These are phyloP conservation scores for Gopherus flavomarginatus DNA, from an alignment of 2,113 vertebrate genomes.

Conservation along the genomic window DNA sequence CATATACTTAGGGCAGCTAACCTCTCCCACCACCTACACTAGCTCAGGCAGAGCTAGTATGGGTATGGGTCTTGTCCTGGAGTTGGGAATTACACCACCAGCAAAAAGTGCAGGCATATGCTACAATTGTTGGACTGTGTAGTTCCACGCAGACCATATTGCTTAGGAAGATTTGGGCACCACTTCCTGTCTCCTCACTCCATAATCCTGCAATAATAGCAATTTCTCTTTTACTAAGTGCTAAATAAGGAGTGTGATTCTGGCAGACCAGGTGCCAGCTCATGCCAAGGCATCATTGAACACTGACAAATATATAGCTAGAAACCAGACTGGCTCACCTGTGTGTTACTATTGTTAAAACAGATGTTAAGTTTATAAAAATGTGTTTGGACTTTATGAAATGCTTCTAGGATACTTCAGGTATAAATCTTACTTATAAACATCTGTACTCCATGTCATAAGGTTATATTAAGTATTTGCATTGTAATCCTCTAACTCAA, in stretches of 20 bases:
- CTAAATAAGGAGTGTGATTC: not conserved
- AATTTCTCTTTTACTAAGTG: not conserved
- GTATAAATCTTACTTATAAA: not conserved
- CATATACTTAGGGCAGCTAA: not conserved
- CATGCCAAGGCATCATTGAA: not conserved
- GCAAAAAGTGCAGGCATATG: not conserved
- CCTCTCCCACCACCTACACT: not conserved
- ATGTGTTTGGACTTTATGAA: not conserved
- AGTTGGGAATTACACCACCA: not conserved
- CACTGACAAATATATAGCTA: not conserved
- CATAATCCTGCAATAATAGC: not conserved
- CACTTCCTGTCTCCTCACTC: not conserved
- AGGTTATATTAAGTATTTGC: not conserved
- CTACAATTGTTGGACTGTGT: not conserved
- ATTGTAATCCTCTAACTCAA: not conserved
- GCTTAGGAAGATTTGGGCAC: not conserved
- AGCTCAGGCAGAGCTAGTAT: not conserved
- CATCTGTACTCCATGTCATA: not conserved
- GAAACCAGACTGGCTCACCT: not conserved
- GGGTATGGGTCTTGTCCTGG: not conserved
- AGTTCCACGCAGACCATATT: not conserved
- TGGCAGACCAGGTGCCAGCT: not conserved
- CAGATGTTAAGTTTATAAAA: not conserved
- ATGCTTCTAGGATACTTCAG: not conserved
- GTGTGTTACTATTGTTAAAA: not conserved